phyloP scores from a whole-genome alignment of 2,888 invertebrate species.

The Chrysotoxum bicinctum region DNA sequence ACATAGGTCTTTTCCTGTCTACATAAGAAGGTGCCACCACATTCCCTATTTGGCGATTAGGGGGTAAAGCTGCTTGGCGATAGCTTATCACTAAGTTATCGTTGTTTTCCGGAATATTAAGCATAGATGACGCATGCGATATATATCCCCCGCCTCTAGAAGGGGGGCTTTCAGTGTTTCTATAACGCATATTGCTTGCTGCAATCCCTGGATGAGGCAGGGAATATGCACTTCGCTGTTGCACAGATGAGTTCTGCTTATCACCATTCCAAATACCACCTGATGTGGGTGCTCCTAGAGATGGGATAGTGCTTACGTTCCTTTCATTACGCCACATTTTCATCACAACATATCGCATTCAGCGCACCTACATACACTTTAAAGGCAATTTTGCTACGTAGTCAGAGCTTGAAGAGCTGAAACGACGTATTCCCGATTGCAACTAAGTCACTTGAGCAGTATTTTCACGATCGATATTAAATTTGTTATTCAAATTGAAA shows the following conservation, averaged over 20 bases:
- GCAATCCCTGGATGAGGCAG: slow-evolving; percentile 76
- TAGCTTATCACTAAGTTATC: slow-evolving; percentile 59
- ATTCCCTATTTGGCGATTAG: slow-evolving; percentile 44
- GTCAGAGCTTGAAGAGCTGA: slow-evolving; percentile 40
- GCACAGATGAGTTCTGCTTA: slow-evolving; percentile 73
- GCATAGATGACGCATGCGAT: slow-evolving; percentile 74
- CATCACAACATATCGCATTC: slow-evolving; percentile 64
- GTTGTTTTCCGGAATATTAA: slow-evolving; percentile 71
- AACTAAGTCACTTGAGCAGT: background rate
- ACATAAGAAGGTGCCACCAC: slow-evolving; percentile 28
- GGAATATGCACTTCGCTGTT: slow-evolving; percentile 75
- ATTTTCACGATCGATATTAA: background rate
- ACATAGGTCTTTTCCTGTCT: slow-evolving; percentile 62
- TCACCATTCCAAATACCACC: slow-evolving; percentile 51
- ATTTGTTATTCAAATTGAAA: background rate
- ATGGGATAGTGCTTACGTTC: slow-evolving; percentile 63
- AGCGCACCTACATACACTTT: slow-evolving; percentile 51
- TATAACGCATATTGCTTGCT: slow-evolving; percentile 74
- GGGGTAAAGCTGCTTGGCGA: slow-evolving; percentile 41
- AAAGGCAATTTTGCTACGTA: slow-evolving; percentile 62
- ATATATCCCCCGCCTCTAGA: slow-evolving; percentile 42
- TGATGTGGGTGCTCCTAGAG: slow-evolving; percentile 52
- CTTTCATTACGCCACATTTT: slow-evolving; percentile 73
- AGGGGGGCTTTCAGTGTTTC: slow-evolving; percentile 69
- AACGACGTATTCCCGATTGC: slow-evolving; percentile 1